Evolutionary conservation across 2,797 vertebrate genomes (phyloP), one percentile per base, ranked within the genome.

Genomic region (Diplodus puntazzo): DNA sequence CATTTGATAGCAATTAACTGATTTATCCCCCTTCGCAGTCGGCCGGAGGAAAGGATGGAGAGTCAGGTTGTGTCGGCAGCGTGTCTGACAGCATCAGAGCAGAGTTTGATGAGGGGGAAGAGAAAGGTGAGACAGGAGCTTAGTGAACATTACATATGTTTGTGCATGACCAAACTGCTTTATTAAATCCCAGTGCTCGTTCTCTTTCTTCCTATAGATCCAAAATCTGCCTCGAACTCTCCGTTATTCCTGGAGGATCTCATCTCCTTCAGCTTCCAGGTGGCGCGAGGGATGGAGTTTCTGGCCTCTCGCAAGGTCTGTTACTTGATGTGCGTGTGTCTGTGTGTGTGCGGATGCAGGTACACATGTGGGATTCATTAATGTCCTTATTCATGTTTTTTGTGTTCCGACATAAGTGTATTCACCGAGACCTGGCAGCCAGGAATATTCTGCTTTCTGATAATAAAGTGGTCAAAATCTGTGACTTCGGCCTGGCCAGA

Each of bases 381-480:
- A 74, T 62, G 7, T 61, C 8, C 30, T 49, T 91, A 65, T 93
- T 73, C 53, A 7, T 81, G 43, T 25, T 61, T 3, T 82, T 13
- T 77, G 20, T 84, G 39, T 52, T 0, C 12, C 20, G 64, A 2
- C 42, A 25, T 64, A 82, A 99, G 98, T 98, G 97, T 83, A 98
- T 99, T 84, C 97, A 99, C 87, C 93, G 98, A 82, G 98, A 98
- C 88, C 95, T 99, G 93, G 98, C 98, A 54, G 98, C 97, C 21
- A 95, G 98, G 80, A 98, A 99, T 77, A 95, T 99, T 88, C 94
- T 99, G 91, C 95, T 99, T 84, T 97, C 97, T 48, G 97, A 98
- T 87, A 98, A 98, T 90, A 98, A 98, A 69, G 96, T 98, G 72
- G 98, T 98, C 84, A 98, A 99, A 95, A 99, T 99, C 90, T 99